Conservation (phyloP, 2,797 vertebrate species). For the Hirundo rustica region DNA sequence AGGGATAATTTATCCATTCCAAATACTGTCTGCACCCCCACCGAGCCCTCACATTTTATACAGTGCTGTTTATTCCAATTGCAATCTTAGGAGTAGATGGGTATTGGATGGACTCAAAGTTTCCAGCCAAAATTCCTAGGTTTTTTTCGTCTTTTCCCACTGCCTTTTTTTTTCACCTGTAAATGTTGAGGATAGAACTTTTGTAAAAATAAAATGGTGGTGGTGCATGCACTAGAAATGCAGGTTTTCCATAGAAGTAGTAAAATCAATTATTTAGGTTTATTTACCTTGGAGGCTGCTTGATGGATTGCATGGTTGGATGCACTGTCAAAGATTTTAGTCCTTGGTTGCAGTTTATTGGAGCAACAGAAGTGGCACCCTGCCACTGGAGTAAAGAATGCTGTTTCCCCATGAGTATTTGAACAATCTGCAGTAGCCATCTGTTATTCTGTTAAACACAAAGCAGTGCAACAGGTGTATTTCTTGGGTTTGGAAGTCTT, state of each 20-base stretch:
- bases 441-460: constrained; percentile 23
- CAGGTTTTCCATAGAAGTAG: background rate
- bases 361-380: constrained; percentile 27
- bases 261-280: background rate
- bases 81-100: background rate
- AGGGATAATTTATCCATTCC: background rate
- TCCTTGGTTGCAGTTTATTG: constrained; percentile 20
- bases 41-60: background rate
- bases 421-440: constrained; percentile 31
- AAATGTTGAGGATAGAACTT: background rate
- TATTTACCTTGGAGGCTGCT: background rate
- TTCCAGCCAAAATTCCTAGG: background rate
- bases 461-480: constrained; percentile 2
- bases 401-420: constrained; percentile 30
- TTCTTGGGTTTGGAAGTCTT: background rate
- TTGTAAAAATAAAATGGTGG: background rate
- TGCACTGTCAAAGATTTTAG: background rate
- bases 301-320: background rate
- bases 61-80: background rate
- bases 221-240: background rate
- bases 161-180: background rate
- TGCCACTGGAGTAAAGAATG: constrained; percentile 33
- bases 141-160: background rate
- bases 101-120: background rate
- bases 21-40: background rate